Evolutionary conservation across 2,113 vertebrate genomes (phyloP), one percentile per base, ranked within the genome.

Genomic region (Axis porcinus): DNA sequence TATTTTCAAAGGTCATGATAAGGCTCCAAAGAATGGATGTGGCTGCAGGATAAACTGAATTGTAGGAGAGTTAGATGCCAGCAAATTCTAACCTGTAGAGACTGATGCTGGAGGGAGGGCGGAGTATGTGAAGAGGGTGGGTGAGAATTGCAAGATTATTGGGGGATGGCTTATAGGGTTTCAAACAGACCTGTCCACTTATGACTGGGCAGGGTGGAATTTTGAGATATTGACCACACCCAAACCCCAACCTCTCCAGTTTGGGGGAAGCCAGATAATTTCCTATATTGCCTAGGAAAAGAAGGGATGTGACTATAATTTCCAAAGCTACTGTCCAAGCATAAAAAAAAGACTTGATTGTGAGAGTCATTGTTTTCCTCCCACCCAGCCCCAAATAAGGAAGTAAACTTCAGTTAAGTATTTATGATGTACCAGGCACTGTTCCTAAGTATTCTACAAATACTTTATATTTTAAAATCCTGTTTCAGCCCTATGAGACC

Each of bases 1-100:
- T 76, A 78, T 89, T 96, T 93, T 67, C 57, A 50, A 94, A 83
- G 79, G 33, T 62, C 19, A 19, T 27, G 28, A 33, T 87, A 67
- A 87, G 23, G 36, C 55, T 27, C 54, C 45, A 60, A 2, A 7
- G 13, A 83, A 86, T 36, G 23, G 19, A 28, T 36, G 12, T 58
- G 78, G 16, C 60, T 91, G 17, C 30, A 52, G 23, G 33, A 33
- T 88, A 43, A 67, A 28, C 36, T 30, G 57, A 74, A 36, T n/a
- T 64, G 45, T 55, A 60, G 19, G 33, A 28, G 11, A 45, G 60
- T 45, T 25, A 2, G 9, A 60, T n/a, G 28, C 28, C 52, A 13
- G 74, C 43, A 45, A 64, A 27, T 88, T 76, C 90, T 86, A 17
- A 62, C 58, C 57, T 28, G 3, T n/a, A 70, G 47, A 14, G 3